phyloP scores from a whole-genome alignment of 2,888 invertebrate species.

The Hypena proboscidalis region DNA sequence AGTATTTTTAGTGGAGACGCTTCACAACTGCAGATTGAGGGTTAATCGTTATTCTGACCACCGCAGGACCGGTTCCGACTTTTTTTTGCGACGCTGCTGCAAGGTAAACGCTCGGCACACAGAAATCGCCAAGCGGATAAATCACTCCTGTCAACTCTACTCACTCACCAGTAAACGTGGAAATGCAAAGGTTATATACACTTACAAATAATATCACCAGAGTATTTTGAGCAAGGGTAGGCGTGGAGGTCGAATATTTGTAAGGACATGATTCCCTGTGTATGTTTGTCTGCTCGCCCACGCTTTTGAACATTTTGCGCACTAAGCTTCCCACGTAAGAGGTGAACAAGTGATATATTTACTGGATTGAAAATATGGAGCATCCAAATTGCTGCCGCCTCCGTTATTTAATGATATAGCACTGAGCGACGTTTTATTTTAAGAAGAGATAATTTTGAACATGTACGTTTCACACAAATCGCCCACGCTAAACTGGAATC shows the following conservation, averaged over 20 bases:
- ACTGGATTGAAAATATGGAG: constrained; percentile 50
- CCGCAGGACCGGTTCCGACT: constrained; percentile 70
- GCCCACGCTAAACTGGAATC: constrained; percentile 46
- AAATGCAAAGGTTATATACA: constrained; percentile 32
- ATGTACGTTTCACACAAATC: constrained; percentile 51
- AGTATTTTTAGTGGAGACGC: constrained; percentile 66
- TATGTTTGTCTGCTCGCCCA: constrained; percentile 55
- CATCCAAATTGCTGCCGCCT: constrained; percentile 54
- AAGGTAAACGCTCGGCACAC: constrained; percentile 56
- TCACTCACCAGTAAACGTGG: constrained; percentile 24
- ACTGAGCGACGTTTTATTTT: constrained; percentile 46
- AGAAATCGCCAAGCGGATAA: constrained; percentile 54
- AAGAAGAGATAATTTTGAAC: constrained; percentile 44
- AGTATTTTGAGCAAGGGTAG: constrained; percentile 48
- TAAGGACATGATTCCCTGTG: constrained; percentile 51
- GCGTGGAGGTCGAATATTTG: constrained; percentile 53
- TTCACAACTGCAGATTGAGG: constrained; percentile 65
- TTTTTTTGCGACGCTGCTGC: constrained; percentile 52
- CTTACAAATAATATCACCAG: constrained; percentile 29
- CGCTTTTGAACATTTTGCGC: constrained; percentile 58
- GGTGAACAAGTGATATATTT: constrained; percentile 47
- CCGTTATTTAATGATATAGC: constrained; percentile 45
- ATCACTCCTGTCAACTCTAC: constrained; percentile 51
- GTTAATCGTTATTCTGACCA: constrained; percentile 76
- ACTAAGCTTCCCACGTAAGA: constrained; percentile 55